Evolutionary conservation across 30 jellyfish, hydroid and myxozoan species (phyloP).

Genomic region (Turritopsis dohrnii): DNA sequence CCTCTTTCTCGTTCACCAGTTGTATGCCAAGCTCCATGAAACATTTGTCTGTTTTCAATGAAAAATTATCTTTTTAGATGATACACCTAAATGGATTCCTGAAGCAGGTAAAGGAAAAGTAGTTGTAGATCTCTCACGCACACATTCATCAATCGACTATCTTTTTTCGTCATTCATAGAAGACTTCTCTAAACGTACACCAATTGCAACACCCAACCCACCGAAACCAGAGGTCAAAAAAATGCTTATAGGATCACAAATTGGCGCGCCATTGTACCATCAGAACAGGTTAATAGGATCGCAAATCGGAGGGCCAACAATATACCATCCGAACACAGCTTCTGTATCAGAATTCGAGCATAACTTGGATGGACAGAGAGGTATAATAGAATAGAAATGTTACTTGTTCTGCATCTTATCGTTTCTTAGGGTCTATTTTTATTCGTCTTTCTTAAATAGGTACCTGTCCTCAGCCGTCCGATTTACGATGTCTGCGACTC

Average conservation of each 20-base stretch:
- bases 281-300: background rate
- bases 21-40: too few relatives aligned
- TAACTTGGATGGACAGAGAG: constrained; percentile 63
- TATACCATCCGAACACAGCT: too few relatives aligned
- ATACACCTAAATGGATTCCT: constrained; percentile 79
- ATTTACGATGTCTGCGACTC: constrained; percentile 55
- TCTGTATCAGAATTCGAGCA: constrained; percentile 36
- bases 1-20: too few relatives aligned
- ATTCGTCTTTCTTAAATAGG: constrained; percentile 26
- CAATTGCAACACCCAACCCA: constrained; percentile 32
- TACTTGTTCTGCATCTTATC: background rate
- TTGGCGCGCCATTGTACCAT: background rate
- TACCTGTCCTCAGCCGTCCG: constrained; percentile 55
- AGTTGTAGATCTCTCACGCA: background rate
- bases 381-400: constrained; percentile 15
- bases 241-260: background rate
- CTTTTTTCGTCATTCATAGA: background rate
- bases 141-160: background rate
- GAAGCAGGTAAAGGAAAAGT: constrained; percentile 58
- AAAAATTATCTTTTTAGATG: constrained; percentile 24
- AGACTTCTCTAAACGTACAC: constrained; percentile 25
- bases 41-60: background rate
- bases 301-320: too few relatives aligned
- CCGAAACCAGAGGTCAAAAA: constrained; percentile 15
- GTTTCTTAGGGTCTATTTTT: background rate